Evolutionary conservation across 2,113 vertebrate species (phyloP), one percentile per base, ranked within the genome.

Genomic region (Hydrolagus affinis): DNA sequence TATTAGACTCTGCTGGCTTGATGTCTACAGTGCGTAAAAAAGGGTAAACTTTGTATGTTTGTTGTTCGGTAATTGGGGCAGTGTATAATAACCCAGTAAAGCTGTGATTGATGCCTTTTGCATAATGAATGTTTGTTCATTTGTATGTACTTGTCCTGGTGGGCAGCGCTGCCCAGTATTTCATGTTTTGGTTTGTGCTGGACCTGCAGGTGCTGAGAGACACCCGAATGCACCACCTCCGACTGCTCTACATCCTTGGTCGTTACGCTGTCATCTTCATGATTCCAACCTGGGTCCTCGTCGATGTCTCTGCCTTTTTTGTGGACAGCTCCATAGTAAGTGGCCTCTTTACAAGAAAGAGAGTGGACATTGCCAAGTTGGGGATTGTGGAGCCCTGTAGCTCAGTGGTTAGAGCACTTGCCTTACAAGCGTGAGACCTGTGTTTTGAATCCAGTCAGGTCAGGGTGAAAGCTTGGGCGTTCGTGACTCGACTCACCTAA

Each of bases 191-290:
- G 87, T 60, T 86, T 85, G n/a, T 0, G 25, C 78, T 68, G 15
- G 10, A 1, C 62, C 28, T 64, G 15, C 85, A 99, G 98, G 96
- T 99, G 6, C 86, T 99, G 86, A 91, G 96, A 69, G 98, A 99
- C 89, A 98, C 96, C 0, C 89, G 93, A 32, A 94, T 99, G 70
- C 98, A 99, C 86, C 98, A 99, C 14, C 92, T 99, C 14, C 92
- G 96, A 44, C 88, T 99, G 56, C 94, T 99, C 86, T 99, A 98
- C 90, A 94, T 97, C 60, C 91, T 99, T 0, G 98, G 98, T 68
- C 98, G 97, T 88, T 96, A 99, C 0, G 98, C 98, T 0, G 90
- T 98, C 15, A 93, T 99, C 88, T 99, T 99, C 90, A 99, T 99
- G 97, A 92, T 99, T 87, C 98, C 98, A 23, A 99, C 98, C 0